A percentile compares a stretch with the other conserved stretches of the same genome.
phyloP scores from a whole-genome alignment of 2,888 invertebrate genomes.

The Tetanocera ferruginea region DNA sequence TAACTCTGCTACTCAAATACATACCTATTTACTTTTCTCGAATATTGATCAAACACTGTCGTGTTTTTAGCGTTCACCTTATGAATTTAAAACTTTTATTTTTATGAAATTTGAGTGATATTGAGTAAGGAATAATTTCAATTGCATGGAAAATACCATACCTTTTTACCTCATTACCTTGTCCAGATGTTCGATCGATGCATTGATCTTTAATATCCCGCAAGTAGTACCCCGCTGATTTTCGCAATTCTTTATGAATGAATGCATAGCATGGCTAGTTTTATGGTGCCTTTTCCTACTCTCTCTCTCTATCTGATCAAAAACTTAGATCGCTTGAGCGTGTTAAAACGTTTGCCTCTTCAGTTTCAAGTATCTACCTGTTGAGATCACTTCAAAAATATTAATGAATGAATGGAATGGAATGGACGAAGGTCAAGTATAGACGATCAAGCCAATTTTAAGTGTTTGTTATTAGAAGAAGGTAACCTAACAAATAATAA shows the following conservation, averaged over 20 bases:
- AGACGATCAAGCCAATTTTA: constrained; percentile 47
- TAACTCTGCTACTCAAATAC: background rate
- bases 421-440: constrained; percentile 50
- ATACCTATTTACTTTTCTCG: background rate
- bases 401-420: constrained; percentile 47
- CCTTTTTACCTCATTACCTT: background rate
- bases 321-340: background rate
- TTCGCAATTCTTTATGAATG: constrained; percentile 25
- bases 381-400: constrained; percentile 43
- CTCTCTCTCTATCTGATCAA: background rate
- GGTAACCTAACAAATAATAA: background rate
- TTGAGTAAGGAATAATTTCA: background rate
- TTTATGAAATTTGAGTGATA: background rate
- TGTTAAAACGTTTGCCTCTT: constrained; percentile 46
- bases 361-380: constrained; percentile 58
- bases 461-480: constrained; percentile 42
- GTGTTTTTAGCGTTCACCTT: background rate
- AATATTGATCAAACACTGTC: background rate
- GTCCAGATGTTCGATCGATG: constrained; percentile 52
- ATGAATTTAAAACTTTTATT: background rate
- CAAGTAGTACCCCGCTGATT: constrained; percentile 20
- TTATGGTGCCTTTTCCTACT: background rate
- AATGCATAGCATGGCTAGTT: constrained; percentile 25
- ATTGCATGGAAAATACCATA: background rate
- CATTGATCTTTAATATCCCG: constrained; percentile 22